These are phyloP conservation scores for Brenthis daphne DNA, from an alignment of 2,888 invertebrate genomes.

Conservation along the genomic window DNA sequence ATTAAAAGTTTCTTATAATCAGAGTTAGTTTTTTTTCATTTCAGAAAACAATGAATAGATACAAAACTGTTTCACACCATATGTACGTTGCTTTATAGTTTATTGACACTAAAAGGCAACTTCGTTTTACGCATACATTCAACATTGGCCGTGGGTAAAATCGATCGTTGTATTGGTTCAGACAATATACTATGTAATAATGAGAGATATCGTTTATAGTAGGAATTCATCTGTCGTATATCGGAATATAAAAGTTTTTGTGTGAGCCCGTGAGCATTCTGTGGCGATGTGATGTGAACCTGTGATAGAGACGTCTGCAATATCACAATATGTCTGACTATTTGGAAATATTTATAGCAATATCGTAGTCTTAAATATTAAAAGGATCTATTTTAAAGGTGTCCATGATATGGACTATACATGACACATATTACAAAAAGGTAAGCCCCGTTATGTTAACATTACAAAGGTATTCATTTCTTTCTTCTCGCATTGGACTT, in stretches of 20 bases:
- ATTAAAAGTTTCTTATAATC: too few relatives aligned
- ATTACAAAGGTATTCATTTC: conserved; percentile 55
- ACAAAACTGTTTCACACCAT: not conserved
- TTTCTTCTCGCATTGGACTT: conserved; percentile 65
- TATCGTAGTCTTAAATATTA: conserved; percentile 64
- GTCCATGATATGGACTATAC: conserved; percentile 69
- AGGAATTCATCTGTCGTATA: conserved; percentile 15
- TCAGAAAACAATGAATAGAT: not conserved
- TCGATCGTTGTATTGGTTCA: conserved; percentile 14
- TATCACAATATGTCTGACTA: conserved; percentile 78
- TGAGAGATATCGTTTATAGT: conserved; percentile 5
- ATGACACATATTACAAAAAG: conserved; percentile 63
- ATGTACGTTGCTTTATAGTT: conserved; percentile 20
- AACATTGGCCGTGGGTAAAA: conserved; percentile 10
- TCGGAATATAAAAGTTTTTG: conserved; percentile 26
- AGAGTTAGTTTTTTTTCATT: not conserved
- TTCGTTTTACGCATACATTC: conserved; percentile 25
- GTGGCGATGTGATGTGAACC: conserved; percentile 44
- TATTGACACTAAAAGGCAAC: conserved; percentile 27
- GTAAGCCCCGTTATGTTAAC: conserved; percentile 54
- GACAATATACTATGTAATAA: conserved; percentile 3
- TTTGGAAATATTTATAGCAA: conserved; percentile 82
- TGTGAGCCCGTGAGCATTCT: conserved; percentile 28
- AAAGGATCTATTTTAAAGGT: conserved; percentile 53
- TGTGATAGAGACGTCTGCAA: conserved; percentile 77